phyloP scores from a whole-genome alignment of 2,113 vertebrate genomes.

The Leucosticte australis region DNA sequence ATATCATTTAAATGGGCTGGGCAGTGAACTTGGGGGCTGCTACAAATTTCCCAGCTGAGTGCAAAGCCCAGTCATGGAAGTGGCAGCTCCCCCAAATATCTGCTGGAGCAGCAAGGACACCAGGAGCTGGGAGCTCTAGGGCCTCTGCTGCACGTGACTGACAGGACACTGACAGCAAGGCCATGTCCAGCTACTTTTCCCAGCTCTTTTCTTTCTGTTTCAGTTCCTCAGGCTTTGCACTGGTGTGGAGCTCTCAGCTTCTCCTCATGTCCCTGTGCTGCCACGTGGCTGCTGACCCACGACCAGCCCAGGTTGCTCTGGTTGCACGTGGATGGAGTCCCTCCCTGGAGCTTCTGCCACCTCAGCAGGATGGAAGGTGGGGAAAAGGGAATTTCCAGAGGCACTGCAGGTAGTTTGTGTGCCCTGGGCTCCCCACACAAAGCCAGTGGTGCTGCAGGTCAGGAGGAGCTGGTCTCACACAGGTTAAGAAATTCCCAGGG shows the following conservation, averaged over 20 bases:
- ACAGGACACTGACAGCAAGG: neutral
- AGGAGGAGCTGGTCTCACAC: neutral
- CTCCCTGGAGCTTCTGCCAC: neutral
- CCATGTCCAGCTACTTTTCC: neutral
- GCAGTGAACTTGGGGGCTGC: neutral
- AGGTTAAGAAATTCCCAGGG: neutral
- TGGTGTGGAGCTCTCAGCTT: neutral
- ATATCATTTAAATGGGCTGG: neutral
- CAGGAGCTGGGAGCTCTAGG: neutral
- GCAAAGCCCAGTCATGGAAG: neutral
- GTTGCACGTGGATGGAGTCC: neutral
- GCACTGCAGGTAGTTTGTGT: neutral
- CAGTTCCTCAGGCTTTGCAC: neutral
- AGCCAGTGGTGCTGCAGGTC: neutral
- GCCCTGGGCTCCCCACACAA: neutral
- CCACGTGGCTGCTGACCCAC: rapidly evolving
- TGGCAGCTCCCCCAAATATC: neutral
- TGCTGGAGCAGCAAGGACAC: rapidly evolving
- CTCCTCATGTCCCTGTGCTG: neutral
- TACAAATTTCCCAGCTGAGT: neutral
- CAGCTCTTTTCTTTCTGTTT: constrained; percentile 45
- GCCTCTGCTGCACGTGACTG: neutral
- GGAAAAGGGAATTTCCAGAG: neutral
- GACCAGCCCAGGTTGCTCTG: neutral
- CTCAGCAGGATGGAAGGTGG: neutral